phyloP scores from a whole-genome alignment of 2,113 vertebrate species.

The Rattus rattus region DNA sequence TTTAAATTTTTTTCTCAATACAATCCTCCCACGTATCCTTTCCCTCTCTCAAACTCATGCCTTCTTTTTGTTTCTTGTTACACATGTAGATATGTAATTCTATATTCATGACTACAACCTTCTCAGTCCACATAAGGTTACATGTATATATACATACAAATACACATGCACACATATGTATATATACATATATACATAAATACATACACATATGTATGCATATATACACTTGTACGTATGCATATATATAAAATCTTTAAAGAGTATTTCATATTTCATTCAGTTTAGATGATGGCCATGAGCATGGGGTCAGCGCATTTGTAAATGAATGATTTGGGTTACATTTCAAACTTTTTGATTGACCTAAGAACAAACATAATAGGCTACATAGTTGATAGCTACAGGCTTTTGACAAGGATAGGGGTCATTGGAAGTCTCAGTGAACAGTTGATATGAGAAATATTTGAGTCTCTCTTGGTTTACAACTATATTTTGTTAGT shows the following conservation, averaged over 20 bases:
- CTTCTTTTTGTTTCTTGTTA: background rate
- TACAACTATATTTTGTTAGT: background rate
- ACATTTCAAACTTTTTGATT: background rate
- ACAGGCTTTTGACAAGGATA: background rate
- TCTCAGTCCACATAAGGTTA: background rate
- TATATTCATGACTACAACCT: background rate
- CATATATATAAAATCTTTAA: background rate
- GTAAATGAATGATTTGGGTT: background rate
- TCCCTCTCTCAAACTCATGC: background rate
- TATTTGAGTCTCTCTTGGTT: accelerated
- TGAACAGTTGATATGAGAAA: background rate
- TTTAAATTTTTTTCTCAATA: background rate
- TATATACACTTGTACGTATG: background rate
- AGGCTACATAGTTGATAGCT: background rate
- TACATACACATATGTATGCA: background rate
- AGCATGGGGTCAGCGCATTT: background rate
- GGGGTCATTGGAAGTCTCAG: background rate
- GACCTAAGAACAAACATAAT: background rate
- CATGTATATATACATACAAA: background rate
- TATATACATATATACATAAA: no score
- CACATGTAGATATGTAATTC: background rate
- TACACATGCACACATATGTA: no score
- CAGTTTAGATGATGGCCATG: background rate
- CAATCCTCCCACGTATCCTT: no score
- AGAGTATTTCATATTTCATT: background rate